These are phyloP conservation scores for Formica selysi DNA, from an alignment of 1,140 invertebrate species.

Conservation along the genomic window DNA sequence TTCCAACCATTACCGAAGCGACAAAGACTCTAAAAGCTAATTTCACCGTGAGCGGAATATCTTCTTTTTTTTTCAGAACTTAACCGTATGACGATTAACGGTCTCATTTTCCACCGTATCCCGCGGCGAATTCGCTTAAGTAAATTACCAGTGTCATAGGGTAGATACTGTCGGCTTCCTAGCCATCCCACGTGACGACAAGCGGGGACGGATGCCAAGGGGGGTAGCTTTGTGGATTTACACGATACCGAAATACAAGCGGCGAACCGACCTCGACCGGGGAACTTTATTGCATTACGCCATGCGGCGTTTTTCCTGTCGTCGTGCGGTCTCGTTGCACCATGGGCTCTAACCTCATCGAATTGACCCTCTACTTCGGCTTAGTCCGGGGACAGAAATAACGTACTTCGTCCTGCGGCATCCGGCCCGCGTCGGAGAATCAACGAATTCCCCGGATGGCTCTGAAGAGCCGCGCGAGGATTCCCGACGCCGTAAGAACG, in stretches of 20 bases:
- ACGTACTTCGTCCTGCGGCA: constrained; percentile 42
- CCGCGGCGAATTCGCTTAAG: constrained; percentile 73
- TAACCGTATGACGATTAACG: constrained; percentile 83
- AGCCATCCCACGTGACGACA: constrained; percentile 54
- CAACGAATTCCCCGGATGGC: constrained; percentile 75
- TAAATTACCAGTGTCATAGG: constrained; percentile 82
- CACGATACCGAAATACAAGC: constrained; percentile 72
- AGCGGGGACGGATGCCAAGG: neutral
- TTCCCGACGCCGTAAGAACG: constrained; percentile 70
- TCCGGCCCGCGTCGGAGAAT: constrained; percentile 50
- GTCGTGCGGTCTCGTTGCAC: constrained; percentile 64
- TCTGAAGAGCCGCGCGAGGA: constrained; percentile 67
- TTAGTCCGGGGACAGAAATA: constrained; percentile 40
- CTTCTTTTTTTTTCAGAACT: constrained; percentile 83
- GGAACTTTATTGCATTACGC: constrained; percentile 84
- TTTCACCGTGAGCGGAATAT: constrained; percentile 64
- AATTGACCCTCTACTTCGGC: constrained; percentile 67
- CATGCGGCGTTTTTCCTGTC: constrained; percentile 81
- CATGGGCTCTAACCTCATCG: constrained; percentile 29
- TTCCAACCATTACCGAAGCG: neutral
- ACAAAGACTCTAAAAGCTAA: neutral
- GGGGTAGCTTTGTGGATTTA: constrained; percentile 78
- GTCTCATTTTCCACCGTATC: constrained; percentile 75
- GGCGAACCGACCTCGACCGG: constrained; percentile 44
- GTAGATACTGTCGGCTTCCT: constrained; percentile 37